Evolutionary conservation across 1,140 invertebrate genomes (phyloP), one percentile per base, ranked within the genome.

Genomic region (Eurosta solidaginis): DNA sequence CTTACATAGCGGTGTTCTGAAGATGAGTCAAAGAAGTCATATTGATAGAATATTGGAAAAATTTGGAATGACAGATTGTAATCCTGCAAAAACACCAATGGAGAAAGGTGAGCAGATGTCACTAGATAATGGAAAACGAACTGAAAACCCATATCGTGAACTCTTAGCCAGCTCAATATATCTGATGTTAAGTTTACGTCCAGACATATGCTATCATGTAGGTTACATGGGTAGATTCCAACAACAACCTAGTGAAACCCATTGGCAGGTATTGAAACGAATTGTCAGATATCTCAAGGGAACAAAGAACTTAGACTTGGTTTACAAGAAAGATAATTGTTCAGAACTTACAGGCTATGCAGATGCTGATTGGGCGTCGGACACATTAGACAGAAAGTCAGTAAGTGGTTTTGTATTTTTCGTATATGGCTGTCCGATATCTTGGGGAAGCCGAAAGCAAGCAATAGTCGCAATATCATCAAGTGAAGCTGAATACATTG

Each of bases 401-500:
- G 27, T 29, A 27, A 29, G 22, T 29, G 74, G 74, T 29, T 49
- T 14, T 25, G 42, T 76, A 27, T 27, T 27, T 49, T 36, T 45
- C 27, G 20, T 76, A 27, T 47, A 14, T 12, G 45, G 45, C 3
- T 27, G 22, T 76, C 20, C 74, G 17, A 29, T 76, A 14, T 76
- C 74, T 49, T 76, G 74, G 22, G 22, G 17, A 17, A 27, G 44
- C 6, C 20, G 45, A 29, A 47, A 76, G 49, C 74, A 76, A 50
- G 4, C 20, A 3, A 33, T 44, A 29, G 74, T 76, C 1, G 74
- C 74, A 22, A 27, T 25, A 33, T 49, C 44, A 47, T 82, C 83
- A 6, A 82, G 80, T 7, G 85, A 88, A 77, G 78, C 86, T 1
- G 86, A 88, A 49, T 88, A 85, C 77, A 80, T 87, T 68, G 84